Base-by-base conservation (phyloP, 2,888 invertebrate species). In the Drosophila barbarae region DNA sequence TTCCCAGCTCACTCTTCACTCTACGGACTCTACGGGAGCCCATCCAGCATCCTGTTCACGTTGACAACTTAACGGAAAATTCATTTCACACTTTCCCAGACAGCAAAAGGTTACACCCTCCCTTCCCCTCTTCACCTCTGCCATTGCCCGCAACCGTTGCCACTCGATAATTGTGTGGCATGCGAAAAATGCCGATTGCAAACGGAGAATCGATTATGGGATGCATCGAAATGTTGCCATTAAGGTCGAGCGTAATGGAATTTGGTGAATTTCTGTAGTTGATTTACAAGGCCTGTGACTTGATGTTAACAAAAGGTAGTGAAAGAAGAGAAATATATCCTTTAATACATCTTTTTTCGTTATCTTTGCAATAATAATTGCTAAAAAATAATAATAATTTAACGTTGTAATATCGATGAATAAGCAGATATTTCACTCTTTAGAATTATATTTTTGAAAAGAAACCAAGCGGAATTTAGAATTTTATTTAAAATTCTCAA, bases 11-110 rank as follows among this genome's bases (percentile, higher is more conserved):
- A 28, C 21, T 26, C 21, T 10, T 12, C 18, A n/a, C 46, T 28
- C n/a, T 26, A 5, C 34, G 39, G 18, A n/a, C 34, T 4, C 41
- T 13, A 30, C 46, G 46, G 46, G 30, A 30, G 34, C 35, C n/a
- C 47, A 15, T 12, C 7, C 38, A 59, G 59, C 50, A 59, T 59
- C 61, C 61, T 36, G 42, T 59, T 32, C 50, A 36, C 50, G 49
- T 67, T 75, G 79, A 79, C 82, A 77, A 61, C 67, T 63, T 71
- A 73, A 73, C 71, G 73, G 82, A 73, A 77, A 78, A 75, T 71
- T 75, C 71, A 75, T 82, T 79, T 77, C 67, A 75, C 58, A 66
- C 77, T 50, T 55, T 59, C 41, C 36, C 80, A 54, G 32, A 47
- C 46, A 54, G 34, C 53, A 35, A 51, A 36, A 36, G 51, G 36